phyloP scores from a whole-genome alignment of 1,140 invertebrate genomes.

The Anagrus nilaparvatae region DNA sequence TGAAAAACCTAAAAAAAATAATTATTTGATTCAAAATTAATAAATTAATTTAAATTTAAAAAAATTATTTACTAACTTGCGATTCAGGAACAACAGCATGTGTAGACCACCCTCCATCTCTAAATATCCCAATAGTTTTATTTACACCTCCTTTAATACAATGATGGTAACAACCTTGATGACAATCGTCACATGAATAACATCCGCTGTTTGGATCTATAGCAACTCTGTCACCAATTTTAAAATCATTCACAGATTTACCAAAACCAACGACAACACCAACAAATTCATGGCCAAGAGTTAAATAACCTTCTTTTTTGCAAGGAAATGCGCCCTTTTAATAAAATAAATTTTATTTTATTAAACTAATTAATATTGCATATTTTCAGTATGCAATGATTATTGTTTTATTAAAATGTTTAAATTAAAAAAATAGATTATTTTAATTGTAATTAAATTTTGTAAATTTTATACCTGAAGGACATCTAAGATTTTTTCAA shows the following conservation, averaged over 20 bases:
- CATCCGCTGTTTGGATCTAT: constrained; percentile 60
- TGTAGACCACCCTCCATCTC: constrained; percentile 57
- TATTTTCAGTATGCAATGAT: too few relatives aligned
- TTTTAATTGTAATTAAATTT: too few relatives aligned
- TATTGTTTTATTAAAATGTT: too few relatives aligned
- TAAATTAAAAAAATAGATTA: too few relatives aligned
- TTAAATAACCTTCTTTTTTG: constrained; percentile 42
- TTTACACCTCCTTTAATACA: constrained; percentile 49
- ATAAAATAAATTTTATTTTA: too few relatives aligned
- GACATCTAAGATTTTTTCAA: too few relatives aligned
- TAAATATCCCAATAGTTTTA: constrained; percentile 54
- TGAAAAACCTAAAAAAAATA: constrained; percentile 29
- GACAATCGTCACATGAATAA: constrained; percentile 48
- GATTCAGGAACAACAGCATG: constrained; percentile 48
- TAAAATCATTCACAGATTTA: constrained; percentile 44
- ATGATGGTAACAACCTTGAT: constrained; percentile 50
- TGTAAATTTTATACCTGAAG: too few relatives aligned
- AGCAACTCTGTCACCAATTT: constrained; percentile 53
- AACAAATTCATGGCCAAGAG: constrained; percentile 61
- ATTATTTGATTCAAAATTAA: too few relatives aligned
- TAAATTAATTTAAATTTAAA: too few relatives aligned
- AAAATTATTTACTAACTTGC: constrained; percentile 47
- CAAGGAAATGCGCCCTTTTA: constrained; percentile 55
- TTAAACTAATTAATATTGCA: too few relatives aligned
- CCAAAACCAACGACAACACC: constrained; percentile 52